These are phyloP conservation scores for Lateolabrax maculatus DNA, from an alignment of 2,797 vertebrate species.

Conservation along the genomic window DNA sequence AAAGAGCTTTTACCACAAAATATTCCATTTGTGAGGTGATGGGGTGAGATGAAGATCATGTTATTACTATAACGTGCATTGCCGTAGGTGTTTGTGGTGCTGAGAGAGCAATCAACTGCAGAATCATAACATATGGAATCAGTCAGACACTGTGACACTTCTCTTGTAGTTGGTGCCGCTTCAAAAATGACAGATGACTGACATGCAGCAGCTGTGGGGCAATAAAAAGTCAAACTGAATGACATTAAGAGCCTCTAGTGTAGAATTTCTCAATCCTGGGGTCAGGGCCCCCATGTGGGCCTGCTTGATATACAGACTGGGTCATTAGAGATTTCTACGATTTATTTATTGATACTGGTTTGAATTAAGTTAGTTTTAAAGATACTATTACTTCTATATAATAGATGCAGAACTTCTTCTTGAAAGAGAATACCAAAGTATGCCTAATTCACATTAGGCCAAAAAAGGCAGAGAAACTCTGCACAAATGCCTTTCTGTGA, in stretches of 20 bases:
- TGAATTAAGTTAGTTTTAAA: neutral
- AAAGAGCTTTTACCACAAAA: neutral
- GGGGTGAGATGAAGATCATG: neutral
- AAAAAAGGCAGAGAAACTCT: neutral
- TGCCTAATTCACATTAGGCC: no score
- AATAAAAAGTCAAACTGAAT: conserved; percentile 46
- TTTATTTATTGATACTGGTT: neutral
- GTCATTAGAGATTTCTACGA: neutral
- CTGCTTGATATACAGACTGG: neutral
- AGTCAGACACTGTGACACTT: conserved; percentile 34
- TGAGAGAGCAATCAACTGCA: conserved; percentile 32
- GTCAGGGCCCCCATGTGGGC: neutral
- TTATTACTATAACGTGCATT: neutral
- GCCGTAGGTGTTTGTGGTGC: conserved; percentile 21
- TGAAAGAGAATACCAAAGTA: conserved; percentile 14
- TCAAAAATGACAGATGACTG: conserved; percentile 41
- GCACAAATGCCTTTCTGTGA: neutral
- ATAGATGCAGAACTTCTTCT: neutral
- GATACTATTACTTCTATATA: neutral
- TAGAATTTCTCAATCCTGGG: conserved; percentile 24
- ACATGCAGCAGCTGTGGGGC: conserved; percentile 50
- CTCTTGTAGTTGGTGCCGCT: conserved; percentile 41
- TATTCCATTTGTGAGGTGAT: neutral
- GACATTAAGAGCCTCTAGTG: conserved; percentile 22
- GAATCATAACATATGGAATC: conserved; percentile 23